Base-by-base conservation (phyloP, 2,888 invertebrate genomes). In the Apocheima hispidaria region DNA sequence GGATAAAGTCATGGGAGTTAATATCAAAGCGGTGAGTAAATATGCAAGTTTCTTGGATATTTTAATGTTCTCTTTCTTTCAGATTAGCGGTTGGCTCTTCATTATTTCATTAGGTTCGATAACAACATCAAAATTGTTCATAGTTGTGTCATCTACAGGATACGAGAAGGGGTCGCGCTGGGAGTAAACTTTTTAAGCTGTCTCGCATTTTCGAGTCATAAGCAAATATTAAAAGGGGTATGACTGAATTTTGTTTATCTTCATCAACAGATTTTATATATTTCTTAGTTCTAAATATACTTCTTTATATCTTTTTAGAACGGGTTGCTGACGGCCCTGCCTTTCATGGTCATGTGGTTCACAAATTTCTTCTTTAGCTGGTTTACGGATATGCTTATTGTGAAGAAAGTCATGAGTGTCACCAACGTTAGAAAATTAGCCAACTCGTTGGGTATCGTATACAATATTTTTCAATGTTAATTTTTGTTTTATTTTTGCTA, bases 321-420 rank as follows among this genome's bases (percentile, higher is more conserved):
- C 75, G 96, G 96, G 1, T 68, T 95, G 5, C 80, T 96, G 2
- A 95, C 96, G 0, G 95, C 96, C 0, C 80, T 96, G 0, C 96
- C 97, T 0, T 97, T 97, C 75, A 83, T 96, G 12, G 93, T 94
- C 7, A 96, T 96, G 90, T 97, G 96, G 94, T 68, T 96, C 20
- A 81, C 95, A 18, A 95, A 96, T 70, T 95, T 96, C 70, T 92
- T 96, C 53, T 95, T 96, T 79, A 95, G 96, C 44, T 94, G 93
- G 77, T 70, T 94, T 0, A 94, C 96, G 0, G 96, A 96, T 72
- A 90, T 90, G 75, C 72, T 95, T 0, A 94, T 95, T 4, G 93
- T 91, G 4, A 94, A 90, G 41, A 92, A 94, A 16, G 73, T 92
- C 3, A 66, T 95, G 0, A 91, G 88, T 2, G 86, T 94, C 5